These are phyloP conservation scores for Ectobius pallidus DNA, from an alignment of 2,888 invertebrate species.

Conservation along the genomic window DNA sequence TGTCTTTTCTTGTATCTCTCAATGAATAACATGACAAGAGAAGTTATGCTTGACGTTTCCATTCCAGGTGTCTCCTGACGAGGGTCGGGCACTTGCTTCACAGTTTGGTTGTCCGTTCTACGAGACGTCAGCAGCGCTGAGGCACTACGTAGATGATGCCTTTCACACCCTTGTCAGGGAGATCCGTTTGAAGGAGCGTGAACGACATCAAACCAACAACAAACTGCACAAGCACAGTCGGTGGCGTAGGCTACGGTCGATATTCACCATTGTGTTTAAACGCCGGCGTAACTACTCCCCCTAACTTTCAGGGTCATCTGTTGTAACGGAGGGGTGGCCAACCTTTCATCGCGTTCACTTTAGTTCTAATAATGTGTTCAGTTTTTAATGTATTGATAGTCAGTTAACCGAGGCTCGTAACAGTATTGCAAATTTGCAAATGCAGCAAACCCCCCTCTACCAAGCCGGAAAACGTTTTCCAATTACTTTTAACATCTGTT, in stretches of 20 bases:
- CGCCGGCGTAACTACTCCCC: slow-evolving; percentile 57
- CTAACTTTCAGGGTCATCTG: too few relatives aligned
- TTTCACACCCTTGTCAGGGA: slow-evolving; percentile 90
- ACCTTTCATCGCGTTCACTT: too few relatives aligned
- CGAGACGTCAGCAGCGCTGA: slow-evolving; percentile 87
- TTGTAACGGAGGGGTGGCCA: too few relatives aligned
- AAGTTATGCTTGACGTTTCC: too few relatives aligned
- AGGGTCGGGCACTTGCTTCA: slow-evolving; percentile 81
- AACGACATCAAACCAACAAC: slow-evolving; percentile 55
- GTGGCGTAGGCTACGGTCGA: slow-evolving; percentile 83
- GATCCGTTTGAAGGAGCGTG: slow-evolving; percentile 74
- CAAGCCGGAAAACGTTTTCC: too few relatives aligned
- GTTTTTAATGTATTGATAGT: background rate
- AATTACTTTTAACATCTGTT: too few relatives aligned
- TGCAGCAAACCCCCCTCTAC: too few relatives aligned
- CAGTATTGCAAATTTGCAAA: too few relatives aligned
- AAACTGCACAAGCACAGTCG: slow-evolving; percentile 71
- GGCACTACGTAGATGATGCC: slow-evolving; percentile 89
- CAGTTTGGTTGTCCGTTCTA: slow-evolving; percentile 90
- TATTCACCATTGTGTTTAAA: slow-evolving; percentile 81
- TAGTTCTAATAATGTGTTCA: background rate
- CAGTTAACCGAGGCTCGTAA: too few relatives aligned
- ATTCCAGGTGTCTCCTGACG: slow-evolving; percentile 75
- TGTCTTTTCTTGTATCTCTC: too few relatives aligned
- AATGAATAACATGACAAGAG: too few relatives aligned